These are phyloP conservation scores for Papilio protenor DNA, from an alignment of 2,888 invertebrate species.

Conservation along the genomic window DNA sequence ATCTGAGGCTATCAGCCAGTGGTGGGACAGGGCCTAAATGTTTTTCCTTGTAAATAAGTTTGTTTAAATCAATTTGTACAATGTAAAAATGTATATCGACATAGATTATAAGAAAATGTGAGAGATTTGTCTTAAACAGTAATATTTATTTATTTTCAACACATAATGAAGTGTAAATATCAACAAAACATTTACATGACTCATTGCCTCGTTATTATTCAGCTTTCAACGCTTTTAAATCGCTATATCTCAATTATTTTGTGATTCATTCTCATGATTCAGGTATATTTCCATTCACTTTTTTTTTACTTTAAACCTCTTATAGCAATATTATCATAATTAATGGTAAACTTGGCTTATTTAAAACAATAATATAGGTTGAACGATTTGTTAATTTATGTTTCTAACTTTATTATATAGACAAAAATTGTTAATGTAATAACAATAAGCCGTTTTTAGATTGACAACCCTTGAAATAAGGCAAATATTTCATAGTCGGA, in stretches of 20 bases:
- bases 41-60: too few species aligned
- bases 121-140: background rate
- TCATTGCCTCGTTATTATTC: constrained; percentile 2
- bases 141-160: constrained; percentile 1
- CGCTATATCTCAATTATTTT: background rate
- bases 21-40: too few species aligned
- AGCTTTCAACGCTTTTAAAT: background rate
- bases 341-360: background rate
- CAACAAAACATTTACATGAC: background rate
- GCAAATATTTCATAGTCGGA: too few species aligned
- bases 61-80: too few species aligned
- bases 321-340: constrained; percentile 11
- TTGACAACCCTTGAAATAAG: too few species aligned
- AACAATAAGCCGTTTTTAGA: too few species aligned
- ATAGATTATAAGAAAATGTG: background rate
- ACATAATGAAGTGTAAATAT: background rate
- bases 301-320: constrained; percentile 7
- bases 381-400: background rate
- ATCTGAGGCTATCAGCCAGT: too few species aligned
- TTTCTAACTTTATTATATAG: too few species aligned
- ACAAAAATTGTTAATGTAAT: too few species aligned
- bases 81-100: background rate
- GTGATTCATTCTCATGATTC: constrained; percentile 5
- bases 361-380: background rate
- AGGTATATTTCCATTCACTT: background rate